Base-by-base conservation (phyloP, 2,797 vertebrate genomes). In the Psittacula derbiana region DNA sequence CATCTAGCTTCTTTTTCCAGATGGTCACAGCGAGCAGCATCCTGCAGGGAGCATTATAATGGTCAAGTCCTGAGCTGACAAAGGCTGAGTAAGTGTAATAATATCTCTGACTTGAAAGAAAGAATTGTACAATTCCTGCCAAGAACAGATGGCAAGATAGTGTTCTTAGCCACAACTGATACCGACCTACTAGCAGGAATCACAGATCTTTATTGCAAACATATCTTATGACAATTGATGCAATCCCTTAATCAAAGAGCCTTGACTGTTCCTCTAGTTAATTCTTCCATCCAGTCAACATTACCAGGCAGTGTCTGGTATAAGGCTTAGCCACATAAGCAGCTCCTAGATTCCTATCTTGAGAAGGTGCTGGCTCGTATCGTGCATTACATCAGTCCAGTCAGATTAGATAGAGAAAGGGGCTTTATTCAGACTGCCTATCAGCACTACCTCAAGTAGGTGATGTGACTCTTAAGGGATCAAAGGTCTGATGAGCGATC, bases 21-120 rank as follows among this genome's bases (percentile, higher is more conserved):
- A 94, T 93, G 95, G 95, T 85, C 43, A 0, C 93, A 93, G 86
- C 1, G 2, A 95, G 88, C 88, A 95, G 88, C 88, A 80, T 92
- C 92, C 90, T 96, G 92, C 90, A 76, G 92, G 88, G 92, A 95
- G 71, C 88, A 52, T 92, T 90, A 41, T 47, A 85, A 79, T 95
- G 95, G 94, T 97, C 95, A 88, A 70, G 86, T 73, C 83, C 71
- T 90, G 73, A 92, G 83, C 83, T 95, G 94, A 95, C 92, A 93
- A 95, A 90, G 93, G 88, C 92, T 95, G 94, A 96, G 84, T 95
- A 95, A 93, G 92, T 95, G 94, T 96, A 96, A 95, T 94, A 89
- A 85, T 96, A 97, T 95, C 95, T 96, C 88, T 11, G 6, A 93
- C 93, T 92, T 92, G 92, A 94, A 95, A 95, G 81, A 91, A 95